Percentiles rank a stretch among this genome's conserved stretches.
Evolutionary conservation across 2,113 vertebrate species (phyloP).

Genomic region (Mola mola): DNA sequence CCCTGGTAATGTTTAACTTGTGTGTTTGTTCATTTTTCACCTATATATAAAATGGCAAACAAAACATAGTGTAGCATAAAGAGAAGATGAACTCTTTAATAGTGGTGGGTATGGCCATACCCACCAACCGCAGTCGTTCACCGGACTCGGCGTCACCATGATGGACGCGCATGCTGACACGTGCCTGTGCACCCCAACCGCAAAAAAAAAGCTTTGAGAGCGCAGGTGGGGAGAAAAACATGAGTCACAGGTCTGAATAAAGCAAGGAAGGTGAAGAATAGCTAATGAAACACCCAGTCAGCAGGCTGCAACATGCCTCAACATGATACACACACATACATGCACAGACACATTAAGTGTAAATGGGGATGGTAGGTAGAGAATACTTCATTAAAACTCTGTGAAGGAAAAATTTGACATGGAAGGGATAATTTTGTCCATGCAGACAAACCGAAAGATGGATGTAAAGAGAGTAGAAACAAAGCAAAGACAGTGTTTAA

Average conservation of each 20-base stretch:
- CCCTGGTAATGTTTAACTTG: too few relatives aligned
- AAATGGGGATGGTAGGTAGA: conserved; percentile 19
- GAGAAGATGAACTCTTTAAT: too few relatives aligned
- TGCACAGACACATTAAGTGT: conserved; percentile 9
- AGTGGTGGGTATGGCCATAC: too few relatives aligned
- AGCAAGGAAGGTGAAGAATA: conserved; percentile 43
- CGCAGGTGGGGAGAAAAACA: conserved; percentile 26
- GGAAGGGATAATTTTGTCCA: conserved; percentile 18
- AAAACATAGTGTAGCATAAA: too few relatives aligned
- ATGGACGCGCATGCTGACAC: too few relatives aligned
- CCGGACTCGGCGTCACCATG: too few relatives aligned
- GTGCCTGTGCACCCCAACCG: conserved; percentile 13
- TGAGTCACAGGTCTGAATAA: conserved; percentile 59
- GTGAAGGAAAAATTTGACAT: conserved; percentile 9
- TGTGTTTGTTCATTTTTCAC: too few relatives aligned
- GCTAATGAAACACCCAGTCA: conserved; percentile 61
- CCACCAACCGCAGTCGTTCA: too few relatives aligned
- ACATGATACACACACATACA: conserved; percentile 18
- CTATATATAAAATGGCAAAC: too few relatives aligned
- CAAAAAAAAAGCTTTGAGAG: conserved; percentile 16
- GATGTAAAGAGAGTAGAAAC: too few relatives aligned
- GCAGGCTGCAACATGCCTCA: conserved; percentile 46
- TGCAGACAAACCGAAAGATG: conserved; percentile 21
- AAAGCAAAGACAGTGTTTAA: too few relatives aligned
- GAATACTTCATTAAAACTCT: conserved; percentile 12